Evolutionary conservation across 2,113 vertebrate genomes (phyloP).

Genomic region (Pampusana beccarii): DNA sequence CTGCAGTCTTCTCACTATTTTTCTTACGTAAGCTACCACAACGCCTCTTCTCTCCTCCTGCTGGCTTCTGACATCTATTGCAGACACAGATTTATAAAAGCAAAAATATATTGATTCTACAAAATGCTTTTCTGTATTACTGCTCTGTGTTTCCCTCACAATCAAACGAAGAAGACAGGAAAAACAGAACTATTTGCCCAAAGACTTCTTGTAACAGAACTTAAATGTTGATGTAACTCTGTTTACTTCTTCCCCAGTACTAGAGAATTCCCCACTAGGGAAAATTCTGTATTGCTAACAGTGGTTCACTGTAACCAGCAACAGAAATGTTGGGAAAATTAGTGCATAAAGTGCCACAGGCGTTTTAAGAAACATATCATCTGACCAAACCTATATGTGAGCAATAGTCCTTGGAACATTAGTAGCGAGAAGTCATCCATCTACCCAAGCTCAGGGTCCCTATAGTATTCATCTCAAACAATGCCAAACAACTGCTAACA

Average conservation of each 20-base stretch:
- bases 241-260: slow-evolving; percentile 21
- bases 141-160: background rate
- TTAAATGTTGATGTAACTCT: background rate
- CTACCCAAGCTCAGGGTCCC: background rate
- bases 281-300: slow-evolving; percentile 28
- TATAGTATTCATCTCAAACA: background rate
- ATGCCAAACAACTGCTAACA: background rate
- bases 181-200: background rate
- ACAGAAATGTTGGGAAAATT: background rate
- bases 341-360: background rate
- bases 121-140: background rate
- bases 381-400: background rate
- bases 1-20: background rate
- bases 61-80: background rate
- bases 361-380: background rate
- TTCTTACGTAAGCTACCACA: background rate
- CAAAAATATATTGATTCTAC: background rate
- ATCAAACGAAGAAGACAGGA: background rate
- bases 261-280: slow-evolving; percentile 43
- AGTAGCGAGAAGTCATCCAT: background rate
- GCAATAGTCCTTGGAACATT: background rate
- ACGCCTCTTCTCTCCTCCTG: background rate
- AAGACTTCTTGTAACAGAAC: background rate
- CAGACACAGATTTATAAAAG: background rate
- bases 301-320: background rate